phyloP scores from a whole-genome alignment of 2,113 vertebrate genomes.

The Microcebus griseorufus region DNA sequence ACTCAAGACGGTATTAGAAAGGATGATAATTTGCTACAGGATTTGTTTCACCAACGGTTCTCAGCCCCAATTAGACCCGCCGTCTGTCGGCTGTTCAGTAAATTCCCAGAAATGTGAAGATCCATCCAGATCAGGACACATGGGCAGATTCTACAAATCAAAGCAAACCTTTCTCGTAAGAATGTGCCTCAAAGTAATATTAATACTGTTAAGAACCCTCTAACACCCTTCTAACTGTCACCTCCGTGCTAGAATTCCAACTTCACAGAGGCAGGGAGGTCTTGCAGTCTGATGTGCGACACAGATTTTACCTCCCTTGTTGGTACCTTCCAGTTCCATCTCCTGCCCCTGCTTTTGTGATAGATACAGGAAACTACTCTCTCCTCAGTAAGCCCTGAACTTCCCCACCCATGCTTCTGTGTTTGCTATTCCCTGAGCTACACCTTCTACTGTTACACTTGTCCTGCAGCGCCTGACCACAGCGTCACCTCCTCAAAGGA shows the following conservation, averaged over 20 bases:
- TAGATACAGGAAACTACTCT: accelerated
- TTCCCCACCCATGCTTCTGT: accelerated
- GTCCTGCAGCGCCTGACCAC: neutral
- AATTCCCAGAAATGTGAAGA: slow-evolving; percentile 29
- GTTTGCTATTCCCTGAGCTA: accelerated
- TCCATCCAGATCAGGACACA: neutral
- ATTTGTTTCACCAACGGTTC: neutral
- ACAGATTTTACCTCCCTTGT: neutral
- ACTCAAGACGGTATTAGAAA: neutral
- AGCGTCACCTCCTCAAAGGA: neutral
- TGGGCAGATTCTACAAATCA: neutral
- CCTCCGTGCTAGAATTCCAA: neutral
- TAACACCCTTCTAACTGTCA: no score
- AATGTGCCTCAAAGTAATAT: neutral
- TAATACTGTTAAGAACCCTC: neutral
- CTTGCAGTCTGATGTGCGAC: neutral
- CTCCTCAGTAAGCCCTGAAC: accelerated
- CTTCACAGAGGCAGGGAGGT: accelerated
- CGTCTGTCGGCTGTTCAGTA: slow-evolving; percentile 10
- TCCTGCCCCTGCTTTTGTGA: no score
- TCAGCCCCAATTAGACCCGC: neutral
- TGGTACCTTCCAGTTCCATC: accelerated
- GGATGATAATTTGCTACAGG: neutral
- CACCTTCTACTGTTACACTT: neutral
- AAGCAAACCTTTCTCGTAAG: neutral